phyloP scores from a whole-genome alignment of 1,140 invertebrate genomes.

The Forficula auricularia region DNA sequence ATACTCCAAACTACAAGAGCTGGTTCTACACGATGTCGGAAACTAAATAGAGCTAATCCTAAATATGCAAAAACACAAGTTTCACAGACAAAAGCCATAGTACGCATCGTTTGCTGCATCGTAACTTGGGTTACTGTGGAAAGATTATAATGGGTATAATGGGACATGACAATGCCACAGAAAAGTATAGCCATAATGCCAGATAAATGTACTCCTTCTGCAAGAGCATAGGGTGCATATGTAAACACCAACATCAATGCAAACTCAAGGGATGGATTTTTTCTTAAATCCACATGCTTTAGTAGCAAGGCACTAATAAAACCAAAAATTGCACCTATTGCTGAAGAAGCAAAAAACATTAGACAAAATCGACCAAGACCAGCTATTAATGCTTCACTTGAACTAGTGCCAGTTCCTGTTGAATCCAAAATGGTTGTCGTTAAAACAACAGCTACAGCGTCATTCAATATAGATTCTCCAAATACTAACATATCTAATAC shows the following conservation, averaged over 20 bases:
- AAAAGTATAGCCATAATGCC: slow-evolving; percentile 99
- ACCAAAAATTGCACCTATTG: slow-evolving; percentile 90
- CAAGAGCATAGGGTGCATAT: slow-evolving; percentile 93
- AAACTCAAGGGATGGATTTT: slow-evolving; percentile 96
- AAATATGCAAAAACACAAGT: slow-evolving; percentile 99
- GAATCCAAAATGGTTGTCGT: slow-evolving; percentile 74
- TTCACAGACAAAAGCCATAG: slow-evolving; percentile 92
- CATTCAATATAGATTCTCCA: slow-evolving; percentile 94
- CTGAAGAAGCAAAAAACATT: slow-evolving; percentile 97
- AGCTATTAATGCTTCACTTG: slow-evolving; percentile 70
- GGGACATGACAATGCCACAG: slow-evolving; percentile 98
- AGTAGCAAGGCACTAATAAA: slow-evolving; percentile 81
- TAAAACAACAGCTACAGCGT: slow-evolving; percentile 94
- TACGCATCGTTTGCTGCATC: slow-evolving; percentile 97
- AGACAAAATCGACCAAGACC: slow-evolving; percentile 82
- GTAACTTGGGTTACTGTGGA: slow-evolving; percentile 98
- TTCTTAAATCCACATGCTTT: slow-evolving; percentile 90
- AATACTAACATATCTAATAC: slow-evolving; percentile 97
- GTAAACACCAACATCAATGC: slow-evolving; percentile 97
- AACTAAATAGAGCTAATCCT: slow-evolving; percentile 76
- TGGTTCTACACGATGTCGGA: slow-evolving; percentile 26
- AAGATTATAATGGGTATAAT: slow-evolving; percentile 97
- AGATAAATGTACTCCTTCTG: slow-evolving; percentile 90
- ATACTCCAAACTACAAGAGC: slow-evolving; percentile 79
- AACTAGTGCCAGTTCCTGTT: slow-evolving; percentile 48